phyloP scores from a whole-genome alignment of 2,113 vertebrate species.

The Copsychus sechellarum region DNA sequence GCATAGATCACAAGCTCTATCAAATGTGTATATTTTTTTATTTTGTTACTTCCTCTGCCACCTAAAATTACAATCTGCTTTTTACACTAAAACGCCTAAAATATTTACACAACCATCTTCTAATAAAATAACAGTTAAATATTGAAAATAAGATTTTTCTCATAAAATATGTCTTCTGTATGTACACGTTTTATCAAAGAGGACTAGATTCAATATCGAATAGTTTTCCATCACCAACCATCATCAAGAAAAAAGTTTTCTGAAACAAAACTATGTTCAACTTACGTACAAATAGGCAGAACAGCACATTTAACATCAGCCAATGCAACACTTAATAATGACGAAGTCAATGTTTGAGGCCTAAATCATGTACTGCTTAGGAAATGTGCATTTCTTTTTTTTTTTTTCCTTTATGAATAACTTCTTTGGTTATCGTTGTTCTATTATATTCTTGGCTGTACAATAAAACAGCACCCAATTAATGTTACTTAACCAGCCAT shows the following conservation, averaged over 20 bases:
- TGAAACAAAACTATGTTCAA: slow-evolving; percentile 38
- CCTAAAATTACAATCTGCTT: slow-evolving; percentile 75
- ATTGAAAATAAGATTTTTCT: slow-evolving; percentile 82
- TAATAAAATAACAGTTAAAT: slow-evolving; percentile 86
- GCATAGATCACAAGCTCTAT: slow-evolving; percentile 66
- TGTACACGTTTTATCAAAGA: slow-evolving; percentile 78
- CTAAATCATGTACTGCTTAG: slow-evolving; percentile 36
- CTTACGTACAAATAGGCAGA: slow-evolving; percentile 63
- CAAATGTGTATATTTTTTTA: slow-evolving; percentile 58
- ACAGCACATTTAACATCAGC: slow-evolving; percentile 48
- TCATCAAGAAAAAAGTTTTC: slow-evolving; percentile 46
- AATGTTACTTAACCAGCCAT: slow-evolving; percentile 43
- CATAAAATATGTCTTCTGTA: slow-evolving; percentile 83
- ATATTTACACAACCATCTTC: slow-evolving; percentile 85
- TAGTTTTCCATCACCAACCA: slow-evolving; percentile 61
- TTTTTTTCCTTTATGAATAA: slow-evolving; percentile 34
- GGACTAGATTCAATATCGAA: slow-evolving; percentile 68
- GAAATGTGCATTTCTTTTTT: slow-evolving; percentile 32
- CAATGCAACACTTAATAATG: slow-evolving; percentile 57
- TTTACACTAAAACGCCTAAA: slow-evolving; percentile 80
- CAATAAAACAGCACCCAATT: slow-evolving; percentile 48
- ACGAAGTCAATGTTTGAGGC: slow-evolving; percentile 27
- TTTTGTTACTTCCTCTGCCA: slow-evolving; percentile 72
- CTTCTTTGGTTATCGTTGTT: slow-evolving; percentile 44
- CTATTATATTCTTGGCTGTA: slow-evolving; percentile 13